Evolutionary conservation across 92 coral and sea anemone species (phyloP).

Genomic region (Meandrina meandrites): DNA sequence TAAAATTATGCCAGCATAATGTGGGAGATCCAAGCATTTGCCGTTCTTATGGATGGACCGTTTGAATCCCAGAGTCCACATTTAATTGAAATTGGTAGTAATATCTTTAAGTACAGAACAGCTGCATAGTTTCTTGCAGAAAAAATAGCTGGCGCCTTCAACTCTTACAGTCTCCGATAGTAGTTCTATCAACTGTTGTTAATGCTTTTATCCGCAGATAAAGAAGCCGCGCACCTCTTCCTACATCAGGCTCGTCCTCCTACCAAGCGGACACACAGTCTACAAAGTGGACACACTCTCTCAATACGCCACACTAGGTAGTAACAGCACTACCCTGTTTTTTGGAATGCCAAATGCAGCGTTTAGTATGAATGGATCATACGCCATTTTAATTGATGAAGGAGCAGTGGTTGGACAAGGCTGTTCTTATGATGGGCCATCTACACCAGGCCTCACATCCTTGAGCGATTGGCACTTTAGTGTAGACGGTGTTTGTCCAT

Average conservation of each 20-base stretch:
- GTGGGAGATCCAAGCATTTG: too few relatives aligned
- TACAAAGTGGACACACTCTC: constrained; percentile 45
- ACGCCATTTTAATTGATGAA: constrained; percentile 46
- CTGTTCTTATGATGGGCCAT: constrained; percentile 60
- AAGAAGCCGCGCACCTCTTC: constrained; percentile 42
- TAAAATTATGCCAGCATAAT: too few relatives aligned
- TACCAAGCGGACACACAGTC: constrained; percentile 16
- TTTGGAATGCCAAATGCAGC: constrained; percentile 38
- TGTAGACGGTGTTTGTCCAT: constrained; percentile 17
- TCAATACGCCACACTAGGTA: background rate
- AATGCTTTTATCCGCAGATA: constrained; percentile 17
- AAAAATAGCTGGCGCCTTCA: too few relatives aligned
- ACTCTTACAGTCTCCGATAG: too few relatives aligned
- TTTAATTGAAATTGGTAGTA: too few relatives aligned
- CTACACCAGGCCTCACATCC: constrained; percentile 44
- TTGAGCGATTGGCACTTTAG: constrained; percentile 28
- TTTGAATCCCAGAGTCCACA: too few relatives aligned
- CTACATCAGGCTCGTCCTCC: constrained; percentile 37
- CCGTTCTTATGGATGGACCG: too few relatives aligned
- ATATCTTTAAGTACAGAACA: too few relatives aligned
- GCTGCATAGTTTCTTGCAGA: too few relatives aligned
- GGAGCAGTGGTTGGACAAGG: constrained; percentile 65
- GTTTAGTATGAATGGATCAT: constrained; percentile 54
- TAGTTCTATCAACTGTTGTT: too few relatives aligned
- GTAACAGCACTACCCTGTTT: constrained; percentile 27